These are phyloP conservation scores for Mesembrinibis cayennensis DNA, from an alignment of 2,113 vertebrate species.

Conservation along the genomic window DNA sequence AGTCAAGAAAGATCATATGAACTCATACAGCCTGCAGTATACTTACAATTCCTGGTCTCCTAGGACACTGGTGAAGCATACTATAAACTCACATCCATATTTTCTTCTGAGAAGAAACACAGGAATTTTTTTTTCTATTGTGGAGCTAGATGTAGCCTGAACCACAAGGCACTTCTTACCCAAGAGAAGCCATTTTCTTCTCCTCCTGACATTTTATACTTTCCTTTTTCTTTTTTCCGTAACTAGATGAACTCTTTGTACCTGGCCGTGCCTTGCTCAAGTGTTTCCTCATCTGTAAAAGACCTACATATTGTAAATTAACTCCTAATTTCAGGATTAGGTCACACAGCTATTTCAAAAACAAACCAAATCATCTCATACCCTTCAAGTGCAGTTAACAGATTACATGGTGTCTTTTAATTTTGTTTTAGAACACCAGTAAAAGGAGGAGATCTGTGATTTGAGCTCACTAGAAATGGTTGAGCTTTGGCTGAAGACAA, in stretches of 20 bases:
- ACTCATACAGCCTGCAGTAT: rapidly evolving
- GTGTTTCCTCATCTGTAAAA: background rate
- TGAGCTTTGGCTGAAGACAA: background rate
- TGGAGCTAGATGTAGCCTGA: background rate
- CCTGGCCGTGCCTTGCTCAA: background rate
- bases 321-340: background rate
- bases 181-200: background rate
- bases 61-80: background rate
- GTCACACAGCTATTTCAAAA: background rate
- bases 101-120: background rate
- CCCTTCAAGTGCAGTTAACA: background rate
- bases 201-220: background rate
- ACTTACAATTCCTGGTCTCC: background rate
- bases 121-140: background rate
- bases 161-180: background rate
- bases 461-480: background rate
- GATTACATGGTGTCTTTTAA: background rate
- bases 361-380: background rate
- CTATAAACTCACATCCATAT: background rate
- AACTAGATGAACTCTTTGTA: background rate
- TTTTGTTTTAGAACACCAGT: background rate
- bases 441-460: background rate
- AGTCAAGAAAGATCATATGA: background rate
- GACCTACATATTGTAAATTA: background rate
- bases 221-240: background rate